A percentile compares a stretch with the other conserved stretches of the same genome.
Evolutionary conservation across 1,140 invertebrate species (phyloP).

Genomic region (Phortica variegata): DNA sequence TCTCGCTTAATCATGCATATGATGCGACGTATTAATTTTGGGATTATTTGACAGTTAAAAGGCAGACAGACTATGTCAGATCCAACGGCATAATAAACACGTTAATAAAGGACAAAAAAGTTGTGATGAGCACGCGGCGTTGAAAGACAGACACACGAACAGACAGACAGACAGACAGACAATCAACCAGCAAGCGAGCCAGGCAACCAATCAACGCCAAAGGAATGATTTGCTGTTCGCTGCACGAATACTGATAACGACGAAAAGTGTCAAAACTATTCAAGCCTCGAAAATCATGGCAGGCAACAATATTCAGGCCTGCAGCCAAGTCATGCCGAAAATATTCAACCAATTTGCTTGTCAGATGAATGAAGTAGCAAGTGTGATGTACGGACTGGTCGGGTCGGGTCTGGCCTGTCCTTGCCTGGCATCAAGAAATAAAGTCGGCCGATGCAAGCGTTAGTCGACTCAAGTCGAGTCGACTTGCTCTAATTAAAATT

Average conservation of each 20-base stretch:
- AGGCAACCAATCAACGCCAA: no score
- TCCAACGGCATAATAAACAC: no score
- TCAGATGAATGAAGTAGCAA: conserved; percentile 12
- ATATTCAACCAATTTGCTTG: conserved; percentile 31
- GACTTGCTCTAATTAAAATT: conserved; percentile 51
- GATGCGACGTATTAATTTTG: conserved; percentile 29
- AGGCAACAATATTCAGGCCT: background rate
- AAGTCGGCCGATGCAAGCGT: background rate
- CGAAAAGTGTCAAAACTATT: conserved; percentile 44
- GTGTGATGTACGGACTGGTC: background rate
- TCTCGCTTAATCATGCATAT: conserved; percentile 42
- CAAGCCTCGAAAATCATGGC: conserved; percentile 1
- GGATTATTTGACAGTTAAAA: background rate
- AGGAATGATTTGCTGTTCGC: conserved; percentile 13
- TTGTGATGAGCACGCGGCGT: no score
- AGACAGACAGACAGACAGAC: no score
- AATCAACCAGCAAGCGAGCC: no score
- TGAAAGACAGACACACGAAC: no score
- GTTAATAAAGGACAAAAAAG: no score
- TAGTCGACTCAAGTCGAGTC: no score
- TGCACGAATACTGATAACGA: conserved; percentile 42
- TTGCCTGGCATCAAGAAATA: no score
- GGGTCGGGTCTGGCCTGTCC: no score
- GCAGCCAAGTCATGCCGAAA: conserved; percentile 2
- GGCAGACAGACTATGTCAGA: background rate